phyloP scores from a whole-genome alignment of 2,113 vertebrate species.

The Gymnogyps californianus region DNA sequence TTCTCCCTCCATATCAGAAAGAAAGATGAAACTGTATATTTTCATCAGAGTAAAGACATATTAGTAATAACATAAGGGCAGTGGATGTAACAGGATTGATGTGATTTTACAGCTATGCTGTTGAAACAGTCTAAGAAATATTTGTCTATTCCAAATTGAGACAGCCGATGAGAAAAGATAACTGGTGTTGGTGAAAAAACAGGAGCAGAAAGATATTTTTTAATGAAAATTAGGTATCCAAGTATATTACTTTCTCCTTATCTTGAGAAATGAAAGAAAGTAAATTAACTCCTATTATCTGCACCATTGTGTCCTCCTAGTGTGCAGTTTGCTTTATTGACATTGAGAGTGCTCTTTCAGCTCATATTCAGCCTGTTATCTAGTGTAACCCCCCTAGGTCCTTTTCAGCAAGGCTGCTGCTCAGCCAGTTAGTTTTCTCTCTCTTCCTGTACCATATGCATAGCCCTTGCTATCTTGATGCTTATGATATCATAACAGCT shows the following conservation, averaged over 20 bases:
- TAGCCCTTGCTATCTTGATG: background rate
- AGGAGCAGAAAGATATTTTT: background rate
- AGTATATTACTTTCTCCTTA: background rate
- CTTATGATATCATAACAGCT: background rate
- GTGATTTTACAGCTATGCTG: background rate
- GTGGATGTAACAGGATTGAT: background rate
- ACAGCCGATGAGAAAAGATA: background rate
- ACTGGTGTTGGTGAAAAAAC: background rate
- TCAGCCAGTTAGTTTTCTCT: background rate
- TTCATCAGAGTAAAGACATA: background rate
- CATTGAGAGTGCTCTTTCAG: background rate
- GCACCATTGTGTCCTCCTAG: background rate
- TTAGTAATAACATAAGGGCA: background rate
- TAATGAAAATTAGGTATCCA: background rate
- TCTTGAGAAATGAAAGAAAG: background rate
- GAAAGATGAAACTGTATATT: background rate
- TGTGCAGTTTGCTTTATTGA: background rate
- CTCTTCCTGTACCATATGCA: background rate
- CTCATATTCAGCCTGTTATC: background rate
- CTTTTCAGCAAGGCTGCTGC: background rate
- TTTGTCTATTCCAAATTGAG: background rate
- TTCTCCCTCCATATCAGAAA: background rate
- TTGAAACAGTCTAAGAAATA: background rate
- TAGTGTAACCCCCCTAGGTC: background rate
- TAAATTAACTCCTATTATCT: background rate